Evolutionary conservation across 2,113 vertebrate species (phyloP), one percentile per base, ranked within the genome.

Genomic region (Corapipo altera): DNA sequence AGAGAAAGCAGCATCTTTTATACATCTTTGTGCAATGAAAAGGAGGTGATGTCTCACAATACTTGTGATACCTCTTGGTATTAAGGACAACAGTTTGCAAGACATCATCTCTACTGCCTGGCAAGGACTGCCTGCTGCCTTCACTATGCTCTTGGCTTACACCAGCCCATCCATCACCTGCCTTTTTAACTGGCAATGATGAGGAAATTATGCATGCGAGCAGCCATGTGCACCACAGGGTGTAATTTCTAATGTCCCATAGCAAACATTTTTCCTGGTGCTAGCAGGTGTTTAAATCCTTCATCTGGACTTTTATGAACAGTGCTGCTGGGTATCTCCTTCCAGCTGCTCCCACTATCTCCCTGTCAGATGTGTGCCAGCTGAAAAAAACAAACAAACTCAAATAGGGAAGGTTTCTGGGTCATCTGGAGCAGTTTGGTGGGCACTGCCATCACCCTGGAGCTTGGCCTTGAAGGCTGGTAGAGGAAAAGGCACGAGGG

Each of bases 111-210:
- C 67, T 58, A 12, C 26, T 58, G 64, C 39, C 78, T 94, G 87
- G 84, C 87, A 73, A 62, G 54, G 58, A n/a, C 77, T 33, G 89
- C 66, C 77, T 85, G 74, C 87, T 89, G 84, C 93, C 72, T 85
- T 73, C 78, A 7, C 91, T 43, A 3, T 70, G 81, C 64, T 88
- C 54, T 49, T 83, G 85, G 67, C 75, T 91, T 11, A 9, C 52
- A 8, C 35, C 55, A 62, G 43, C 85, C 71, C 89, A 88, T 97
- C 75, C 88, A 93, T 96, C 91, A 88, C 78, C 91, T 90, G 67
- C 87, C 93, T 85, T 66, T 93, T 93, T 78, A 76, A 49, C 85
- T 74, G 74, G 89, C 84, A 88, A 15, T 59, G 71, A 79, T 69
- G 87, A 93, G 66, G 84, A 71, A 70, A 96, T 80, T 18, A 39